Percentiles rank a stretch among this genome's conserved stretches.
Conservation (phyloP, 2,888 invertebrate species). For the Amphipyra berbera region DNA sequence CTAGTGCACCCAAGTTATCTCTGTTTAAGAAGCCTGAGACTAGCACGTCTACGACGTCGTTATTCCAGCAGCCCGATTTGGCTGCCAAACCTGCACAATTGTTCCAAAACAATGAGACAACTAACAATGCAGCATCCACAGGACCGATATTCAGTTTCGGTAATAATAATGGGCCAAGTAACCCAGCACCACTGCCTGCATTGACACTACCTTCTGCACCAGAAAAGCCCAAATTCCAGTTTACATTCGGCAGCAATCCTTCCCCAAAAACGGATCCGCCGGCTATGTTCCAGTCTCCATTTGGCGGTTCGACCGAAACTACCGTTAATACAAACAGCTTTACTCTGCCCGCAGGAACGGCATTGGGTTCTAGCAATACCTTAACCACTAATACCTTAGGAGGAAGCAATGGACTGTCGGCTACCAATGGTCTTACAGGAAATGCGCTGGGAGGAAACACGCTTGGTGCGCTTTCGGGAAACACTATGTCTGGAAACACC, state of each 20-base stretch:
- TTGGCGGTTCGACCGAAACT: constrained; percentile 43
- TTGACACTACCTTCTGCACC: constrained; percentile 40
- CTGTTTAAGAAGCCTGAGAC: constrained; percentile 63
- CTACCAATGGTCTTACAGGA: constrained; percentile 38
- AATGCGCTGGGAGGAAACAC: constrained; percentile 30
- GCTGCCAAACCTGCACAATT: constrained; percentile 43
- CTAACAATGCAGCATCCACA: constrained; percentile 40
- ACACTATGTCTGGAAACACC: constrained; percentile 28
- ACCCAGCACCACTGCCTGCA: constrained; percentile 38
- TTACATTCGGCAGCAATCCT: constrained; percentile 69
- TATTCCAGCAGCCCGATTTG: constrained; percentile 63
- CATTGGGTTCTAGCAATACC: constrained; percentile 36
- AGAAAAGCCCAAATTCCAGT: constrained; percentile 76
- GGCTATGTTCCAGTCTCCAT: constrained; percentile 46
- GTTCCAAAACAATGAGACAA: constrained; percentile 53
- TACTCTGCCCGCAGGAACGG: constrained; percentile 38
- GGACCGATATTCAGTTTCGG: constrained; percentile 76
- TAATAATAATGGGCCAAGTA: constrained; percentile 46
- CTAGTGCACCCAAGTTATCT: constrained; percentile 51
- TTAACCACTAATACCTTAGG: constrained; percentile 41
- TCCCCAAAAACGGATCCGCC: constrained; percentile 57
- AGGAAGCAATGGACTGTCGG: constrained; percentile 47
- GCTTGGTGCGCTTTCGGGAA: constrained; percentile 21
- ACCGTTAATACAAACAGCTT: constrained; percentile 48
- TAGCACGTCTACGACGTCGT: constrained; percentile 43